Percentiles rank a stretch among this genome's conserved stretches.
Evolutionary conservation across 2,797 vertebrate genomes (phyloP).

Genomic region (Microctenopoma stevenorrisi): DNA sequence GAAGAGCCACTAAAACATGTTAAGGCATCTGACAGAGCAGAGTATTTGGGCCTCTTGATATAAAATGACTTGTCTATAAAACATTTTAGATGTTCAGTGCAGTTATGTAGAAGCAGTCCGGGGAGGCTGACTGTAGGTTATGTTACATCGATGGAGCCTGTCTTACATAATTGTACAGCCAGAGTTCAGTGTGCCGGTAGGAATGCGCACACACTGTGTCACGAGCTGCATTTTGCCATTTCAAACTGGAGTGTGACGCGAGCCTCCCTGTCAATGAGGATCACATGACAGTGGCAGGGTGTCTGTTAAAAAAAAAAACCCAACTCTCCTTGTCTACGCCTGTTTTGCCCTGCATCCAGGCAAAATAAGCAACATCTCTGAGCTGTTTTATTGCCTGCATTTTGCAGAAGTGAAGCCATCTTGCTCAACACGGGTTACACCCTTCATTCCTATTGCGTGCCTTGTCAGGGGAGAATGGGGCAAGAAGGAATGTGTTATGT

Average conservation of each 20-base stretch:
- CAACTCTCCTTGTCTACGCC: slow-evolving; percentile 39
- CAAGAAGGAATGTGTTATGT: slow-evolving; percentile 63
- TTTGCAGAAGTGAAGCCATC: slow-evolving; percentile 79
- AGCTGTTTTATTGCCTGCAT: slow-evolving; percentile 44
- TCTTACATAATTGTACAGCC: slow-evolving; percentile 78
- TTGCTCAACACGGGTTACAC: slow-evolving; percentile 80
- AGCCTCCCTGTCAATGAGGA: slow-evolving; percentile 66
- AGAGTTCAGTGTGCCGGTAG: slow-evolving; percentile 75
- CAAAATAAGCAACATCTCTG: slow-evolving; percentile 11
- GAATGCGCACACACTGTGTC: slow-evolving; percentile 79
- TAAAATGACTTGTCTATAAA: slow-evolving; percentile 5
- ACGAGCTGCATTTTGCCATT: slow-evolving; percentile 77
- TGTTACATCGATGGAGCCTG: slow-evolving; percentile 52
- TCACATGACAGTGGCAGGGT: slow-evolving; percentile 66
- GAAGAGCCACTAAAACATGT: slow-evolving; percentile 22
- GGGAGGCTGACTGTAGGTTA: slow-evolving; percentile 44
- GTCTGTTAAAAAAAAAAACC: slow-evolving; percentile 42
- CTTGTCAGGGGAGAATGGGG: slow-evolving; percentile 66
- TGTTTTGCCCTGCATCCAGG: slow-evolving; percentile 23
- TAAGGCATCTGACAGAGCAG: slow-evolving; percentile 45
- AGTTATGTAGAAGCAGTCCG: background rate
- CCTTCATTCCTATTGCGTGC: slow-evolving; percentile 77
- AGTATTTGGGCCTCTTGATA: slow-evolving; percentile 12
- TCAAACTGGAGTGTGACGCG: slow-evolving; percentile 70
- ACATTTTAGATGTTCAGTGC: slow-evolving; percentile 16